phyloP scores from a whole-genome alignment of 2,888 invertebrate species.

The Coleophora deauratella region DNA sequence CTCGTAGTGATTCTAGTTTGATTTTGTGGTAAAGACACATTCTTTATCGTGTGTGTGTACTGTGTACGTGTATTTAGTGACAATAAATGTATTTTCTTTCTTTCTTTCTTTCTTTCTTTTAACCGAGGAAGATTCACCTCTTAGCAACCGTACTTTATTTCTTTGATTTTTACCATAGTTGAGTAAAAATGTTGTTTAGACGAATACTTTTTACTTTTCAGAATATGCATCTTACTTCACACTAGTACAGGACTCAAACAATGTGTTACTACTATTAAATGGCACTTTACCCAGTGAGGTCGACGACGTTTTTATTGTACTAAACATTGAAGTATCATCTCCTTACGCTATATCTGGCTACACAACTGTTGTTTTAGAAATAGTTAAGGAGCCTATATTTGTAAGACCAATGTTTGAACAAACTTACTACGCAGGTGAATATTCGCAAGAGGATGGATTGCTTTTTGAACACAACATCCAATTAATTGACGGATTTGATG shows the following conservation, averaged over 20 bases:
- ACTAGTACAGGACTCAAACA: slow-evolving; percentile 1
- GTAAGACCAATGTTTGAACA: slow-evolving; percentile 20
- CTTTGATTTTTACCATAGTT: too few species aligned
- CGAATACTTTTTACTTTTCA: slow-evolving; percentile 8
- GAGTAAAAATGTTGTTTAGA: too few species aligned
- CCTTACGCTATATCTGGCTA: slow-evolving; percentile 13
- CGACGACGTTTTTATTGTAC: slow-evolving; percentile 13
- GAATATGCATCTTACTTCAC: slow-evolving; percentile 11
- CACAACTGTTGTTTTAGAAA: slow-evolving; percentile 13
- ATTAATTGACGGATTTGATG: slow-evolving; percentile 25
- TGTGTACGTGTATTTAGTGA: too few species aligned
- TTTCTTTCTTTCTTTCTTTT: too few species aligned
- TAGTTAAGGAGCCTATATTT: slow-evolving; percentile 14
- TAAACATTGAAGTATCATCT: slow-evolving; percentile 18
- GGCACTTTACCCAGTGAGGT: slow-evolving; percentile 6
- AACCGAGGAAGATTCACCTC: too few species aligned
- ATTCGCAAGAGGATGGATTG: slow-evolving; percentile 21
- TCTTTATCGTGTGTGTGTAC: too few species aligned
- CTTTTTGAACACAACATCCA: slow-evolving; percentile 22
- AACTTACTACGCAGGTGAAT: slow-evolving; percentile 26
- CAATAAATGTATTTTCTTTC: neutral
- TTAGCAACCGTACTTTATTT: too few species aligned
- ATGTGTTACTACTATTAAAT: slow-evolving; percentile 6
- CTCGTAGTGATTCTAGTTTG: too few species aligned
- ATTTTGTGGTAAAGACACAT: too few species aligned